phyloP scores from a whole-genome alignment of 2,113 vertebrate genomes.

The Procapra przewalskii region DNA sequence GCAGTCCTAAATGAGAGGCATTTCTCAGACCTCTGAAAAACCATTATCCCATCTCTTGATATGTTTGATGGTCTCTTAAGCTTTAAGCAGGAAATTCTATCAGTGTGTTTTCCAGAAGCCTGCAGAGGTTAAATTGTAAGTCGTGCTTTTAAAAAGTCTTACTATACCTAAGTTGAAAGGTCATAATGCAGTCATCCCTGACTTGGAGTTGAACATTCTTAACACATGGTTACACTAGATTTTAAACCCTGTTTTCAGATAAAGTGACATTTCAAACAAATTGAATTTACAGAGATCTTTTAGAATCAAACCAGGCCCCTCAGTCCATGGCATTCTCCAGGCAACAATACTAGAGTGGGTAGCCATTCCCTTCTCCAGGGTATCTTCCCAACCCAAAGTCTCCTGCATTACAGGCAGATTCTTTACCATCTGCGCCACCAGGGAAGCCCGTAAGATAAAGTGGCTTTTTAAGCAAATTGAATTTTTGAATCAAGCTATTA shows the following conservation, averaged over 20 bases:
- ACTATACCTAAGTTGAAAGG: neutral
- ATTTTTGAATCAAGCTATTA: neutral
- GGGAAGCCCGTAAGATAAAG: neutral
- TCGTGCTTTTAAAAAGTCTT: neutral
- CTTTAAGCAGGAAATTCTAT: neutral
- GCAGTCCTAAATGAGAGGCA: neutral
- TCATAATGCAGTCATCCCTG: neutral
- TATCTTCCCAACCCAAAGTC: neutral
- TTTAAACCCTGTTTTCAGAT: neutral
- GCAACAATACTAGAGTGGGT: neutral
- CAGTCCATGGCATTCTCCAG: neutral
- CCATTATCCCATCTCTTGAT: neutral
- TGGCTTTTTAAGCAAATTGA: neutral
- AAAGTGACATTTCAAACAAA: neutral
- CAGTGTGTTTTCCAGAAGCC: neutral
- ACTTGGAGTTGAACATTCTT: neutral
- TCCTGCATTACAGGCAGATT: neutral
- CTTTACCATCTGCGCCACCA: neutral
- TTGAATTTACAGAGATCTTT: neutral
- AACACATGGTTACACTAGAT: neutral
- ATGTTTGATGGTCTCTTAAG: neutral
- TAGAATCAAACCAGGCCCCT: neutral
- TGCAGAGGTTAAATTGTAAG: neutral
- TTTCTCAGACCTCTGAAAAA: neutral
- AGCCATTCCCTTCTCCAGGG: neutral